Percentiles rank a stretch among this genome's conserved stretches.
phyloP scores from a whole-genome alignment of 2,113 vertebrate genomes.

The Bos indicus region DNA sequence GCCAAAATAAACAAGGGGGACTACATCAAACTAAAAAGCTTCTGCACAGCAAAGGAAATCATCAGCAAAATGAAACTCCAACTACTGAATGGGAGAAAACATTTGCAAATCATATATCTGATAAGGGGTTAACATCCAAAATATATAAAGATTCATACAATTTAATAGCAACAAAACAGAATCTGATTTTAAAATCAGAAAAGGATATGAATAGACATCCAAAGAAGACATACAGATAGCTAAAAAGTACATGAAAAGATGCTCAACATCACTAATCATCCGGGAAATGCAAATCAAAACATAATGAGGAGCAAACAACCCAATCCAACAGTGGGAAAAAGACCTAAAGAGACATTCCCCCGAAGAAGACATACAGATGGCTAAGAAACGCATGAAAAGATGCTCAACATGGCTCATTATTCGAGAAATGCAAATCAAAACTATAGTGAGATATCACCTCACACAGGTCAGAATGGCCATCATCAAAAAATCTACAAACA shows the following conservation, averaged over 20 bases:
- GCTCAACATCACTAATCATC: not conserved
- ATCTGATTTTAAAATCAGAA: not conserved
- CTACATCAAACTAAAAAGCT: not conserved
- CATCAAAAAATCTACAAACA: not conserved
- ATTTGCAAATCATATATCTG: not conserved
- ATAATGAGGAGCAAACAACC: not conserved
- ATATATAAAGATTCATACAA: not conserved
- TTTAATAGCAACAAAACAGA: not conserved
- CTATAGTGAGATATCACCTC: not conserved
- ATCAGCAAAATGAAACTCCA: not conserved
- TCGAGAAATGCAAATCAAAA: not conserved
- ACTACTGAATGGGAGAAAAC: not conserved
- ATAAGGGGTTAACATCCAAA: not conserved
- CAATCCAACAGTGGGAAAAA: not conserved
- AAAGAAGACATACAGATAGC: not conserved
- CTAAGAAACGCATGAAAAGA: rapidly evolving
- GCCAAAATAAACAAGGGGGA: not conserved
- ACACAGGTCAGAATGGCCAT: not conserved
- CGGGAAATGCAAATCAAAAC: not conserved
- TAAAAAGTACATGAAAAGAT: not conserved
- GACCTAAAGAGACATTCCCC: not conserved
- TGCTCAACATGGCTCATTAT: not conserved
- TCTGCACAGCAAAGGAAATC: not conserved
- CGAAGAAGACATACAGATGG: not conserved
- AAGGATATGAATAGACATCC: not conserved